These are phyloP conservation scores for Henricia sp. DNA, from an alignment of 53 echinoderm and acorn worm genomes.

Conservation along the genomic window DNA sequence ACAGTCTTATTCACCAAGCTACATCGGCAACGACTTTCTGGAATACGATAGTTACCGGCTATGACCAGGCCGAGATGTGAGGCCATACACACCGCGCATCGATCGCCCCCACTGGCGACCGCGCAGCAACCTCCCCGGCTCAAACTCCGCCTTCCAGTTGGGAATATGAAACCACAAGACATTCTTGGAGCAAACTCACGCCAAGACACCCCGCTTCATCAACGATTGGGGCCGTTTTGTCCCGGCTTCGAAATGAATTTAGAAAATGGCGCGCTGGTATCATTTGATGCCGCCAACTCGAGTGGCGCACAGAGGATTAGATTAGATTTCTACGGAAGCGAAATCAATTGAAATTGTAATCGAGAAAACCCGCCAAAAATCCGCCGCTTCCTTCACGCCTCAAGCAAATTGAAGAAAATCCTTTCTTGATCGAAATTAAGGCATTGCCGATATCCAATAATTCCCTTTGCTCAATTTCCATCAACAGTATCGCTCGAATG, in stretches of 20 bases:
- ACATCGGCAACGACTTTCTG: constrained; percentile 4
- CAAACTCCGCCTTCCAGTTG: background rate
- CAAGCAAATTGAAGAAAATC: constrained; percentile 23
- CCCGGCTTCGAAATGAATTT: constrained; percentile 6
- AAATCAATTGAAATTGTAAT: constrained; percentile 55
- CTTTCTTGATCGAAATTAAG: constrained; percentile 43
- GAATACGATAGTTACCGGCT: constrained; percentile 61
- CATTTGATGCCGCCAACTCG: constrained; percentile 55
- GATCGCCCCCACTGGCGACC: constrained; percentile 34
- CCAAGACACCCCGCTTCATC: too few species aligned
- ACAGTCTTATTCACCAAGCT: too few species aligned
- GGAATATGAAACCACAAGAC: constrained; percentile 49
- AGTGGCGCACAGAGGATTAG: constrained; percentile 47
- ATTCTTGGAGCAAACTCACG: constrained; percentile 20
- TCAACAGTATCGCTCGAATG: too few species aligned
- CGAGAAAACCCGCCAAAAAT: constrained; percentile 38
- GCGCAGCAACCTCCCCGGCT: background rate
- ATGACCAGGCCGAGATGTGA: constrained; percentile 24
- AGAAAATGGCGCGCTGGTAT: constrained; percentile 35
- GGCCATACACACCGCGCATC: constrained; percentile 49
- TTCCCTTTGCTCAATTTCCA: too few species aligned
- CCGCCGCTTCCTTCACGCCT: constrained; percentile 26
- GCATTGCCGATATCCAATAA: too few species aligned
- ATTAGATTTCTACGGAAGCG: constrained; percentile 50
- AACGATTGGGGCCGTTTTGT: background rate